Conservation (phyloP, 2,888 invertebrate genomes). For the Monoplex corrugatus region DNA sequence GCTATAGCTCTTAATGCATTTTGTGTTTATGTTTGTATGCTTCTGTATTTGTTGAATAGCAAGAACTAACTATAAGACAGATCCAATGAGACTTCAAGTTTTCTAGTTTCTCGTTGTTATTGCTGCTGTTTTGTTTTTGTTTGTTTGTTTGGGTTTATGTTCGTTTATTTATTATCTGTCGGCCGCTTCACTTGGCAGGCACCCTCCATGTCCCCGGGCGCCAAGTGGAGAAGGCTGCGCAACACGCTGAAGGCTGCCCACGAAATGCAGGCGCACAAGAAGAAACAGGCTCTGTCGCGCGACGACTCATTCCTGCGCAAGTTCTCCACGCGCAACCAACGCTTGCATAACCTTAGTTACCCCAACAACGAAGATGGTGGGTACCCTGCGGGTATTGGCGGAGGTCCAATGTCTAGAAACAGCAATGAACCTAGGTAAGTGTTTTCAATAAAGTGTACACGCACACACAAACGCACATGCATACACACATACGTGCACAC, state of each 20-base stretch:
- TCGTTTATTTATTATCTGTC: background rate
- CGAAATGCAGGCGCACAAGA: constrained; percentile 66
- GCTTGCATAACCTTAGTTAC: constrained; percentile 47
- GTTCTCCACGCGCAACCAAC: constrained; percentile 92
- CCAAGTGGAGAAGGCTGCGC: constrained; percentile 93
- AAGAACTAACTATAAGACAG: too few species aligned
- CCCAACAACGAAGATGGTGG: constrained; percentile 29
- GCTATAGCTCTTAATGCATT: too few species aligned
- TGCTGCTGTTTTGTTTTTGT: background rate
- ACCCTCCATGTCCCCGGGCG: constrained; percentile 55
- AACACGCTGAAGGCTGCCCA: constrained; percentile 85
- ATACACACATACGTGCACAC: constrained; percentile 5
- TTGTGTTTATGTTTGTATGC: background rate
- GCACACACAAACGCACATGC: background rate
- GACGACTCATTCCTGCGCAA: constrained; percentile 89
- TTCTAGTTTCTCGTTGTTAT: background rate
- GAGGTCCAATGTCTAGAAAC: background rate
- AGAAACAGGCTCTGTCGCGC: constrained; percentile 67
- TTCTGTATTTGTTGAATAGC: background rate
- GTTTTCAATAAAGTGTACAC: background rate
- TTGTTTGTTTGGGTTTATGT: background rate
- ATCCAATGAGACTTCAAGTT: too few species aligned
- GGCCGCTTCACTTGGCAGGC: background rate
- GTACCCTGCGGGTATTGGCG: background rate
- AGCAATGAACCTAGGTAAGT: background rate